Conservation (phyloP, 2,888 invertebrate genomes). For the Taphrorychus bicolor region DNA sequence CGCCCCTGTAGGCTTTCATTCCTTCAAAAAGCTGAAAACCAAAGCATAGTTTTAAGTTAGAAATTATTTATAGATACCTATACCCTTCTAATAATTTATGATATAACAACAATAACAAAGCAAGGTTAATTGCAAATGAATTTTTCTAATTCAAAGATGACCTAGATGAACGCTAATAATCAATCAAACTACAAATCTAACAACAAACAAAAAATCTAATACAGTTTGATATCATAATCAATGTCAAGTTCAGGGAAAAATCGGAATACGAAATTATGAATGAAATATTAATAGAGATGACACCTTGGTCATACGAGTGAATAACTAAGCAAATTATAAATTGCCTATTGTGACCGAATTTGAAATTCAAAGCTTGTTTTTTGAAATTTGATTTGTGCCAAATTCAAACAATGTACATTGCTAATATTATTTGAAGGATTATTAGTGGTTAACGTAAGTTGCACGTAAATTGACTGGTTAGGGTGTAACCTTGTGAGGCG, state of each 20-base stretch:
- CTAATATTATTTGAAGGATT: too few species aligned
- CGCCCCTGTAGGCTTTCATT: constrained; percentile 94
- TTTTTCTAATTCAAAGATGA: neutral
- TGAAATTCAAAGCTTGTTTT: neutral
- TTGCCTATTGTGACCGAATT: neutral
- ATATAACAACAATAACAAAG: neutral
- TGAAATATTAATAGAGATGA: neutral
- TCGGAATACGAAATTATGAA: neutral
- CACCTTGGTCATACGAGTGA: neutral
- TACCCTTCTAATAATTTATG: neutral
- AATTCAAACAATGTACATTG: too few species aligned
- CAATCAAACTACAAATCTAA: neutral
- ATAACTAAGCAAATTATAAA: neutral
- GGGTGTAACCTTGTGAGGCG: too few species aligned
- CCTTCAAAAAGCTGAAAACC: constrained; percentile 91
- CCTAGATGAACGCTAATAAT: too few species aligned
- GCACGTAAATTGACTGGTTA: too few species aligned
- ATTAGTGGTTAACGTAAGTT: too few species aligned
- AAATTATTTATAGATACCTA: neutral
- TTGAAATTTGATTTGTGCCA: neutral
- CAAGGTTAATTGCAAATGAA: neutral
- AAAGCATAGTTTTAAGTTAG: neutral
- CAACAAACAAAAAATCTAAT: neutral
- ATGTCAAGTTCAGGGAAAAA: neutral
- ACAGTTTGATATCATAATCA: neutral